A percentile compares a stretch with the other conserved stretches of the same genome.
These are phyloP conservation scores for Agriotes lineatus DNA, from an alignment of 2,888 invertebrate species.

Conservation along the genomic window DNA sequence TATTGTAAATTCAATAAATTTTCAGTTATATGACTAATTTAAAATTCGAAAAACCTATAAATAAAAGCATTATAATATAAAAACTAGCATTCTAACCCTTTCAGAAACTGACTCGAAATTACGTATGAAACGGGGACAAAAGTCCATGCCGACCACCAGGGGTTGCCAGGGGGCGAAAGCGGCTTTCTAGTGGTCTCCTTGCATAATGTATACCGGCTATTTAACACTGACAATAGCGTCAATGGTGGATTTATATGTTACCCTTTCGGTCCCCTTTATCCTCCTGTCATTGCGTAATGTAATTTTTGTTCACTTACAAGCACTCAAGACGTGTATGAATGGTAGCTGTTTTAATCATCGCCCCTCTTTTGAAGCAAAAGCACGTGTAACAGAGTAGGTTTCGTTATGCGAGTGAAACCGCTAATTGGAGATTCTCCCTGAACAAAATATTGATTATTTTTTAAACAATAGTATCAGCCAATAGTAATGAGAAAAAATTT, in stretches of 20 bases:
- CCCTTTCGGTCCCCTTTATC: conserved; percentile 30
- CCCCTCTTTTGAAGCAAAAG: background rate
- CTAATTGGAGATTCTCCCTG: too few species aligned
- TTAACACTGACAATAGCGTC: conserved; percentile 33
- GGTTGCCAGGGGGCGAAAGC: conserved; percentile 19
- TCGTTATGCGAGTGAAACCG: too few species aligned
- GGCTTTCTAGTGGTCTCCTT: conserved; percentile 26
- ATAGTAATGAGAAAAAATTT: too few species aligned
- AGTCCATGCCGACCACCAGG: conserved; percentile 20
- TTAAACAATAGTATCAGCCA: too few species aligned
- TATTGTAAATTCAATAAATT: too few species aligned
- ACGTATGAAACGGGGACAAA: conserved; percentile 2
- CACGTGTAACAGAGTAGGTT: too few species aligned
- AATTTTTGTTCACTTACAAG: conserved; percentile 28
- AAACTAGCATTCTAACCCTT: too few species aligned
- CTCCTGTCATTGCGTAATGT: conserved; percentile 26
- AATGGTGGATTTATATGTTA: conserved; percentile 34
- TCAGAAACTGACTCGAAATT: background rate
- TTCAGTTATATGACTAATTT: too few species aligned
- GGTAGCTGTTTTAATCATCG: background rate
- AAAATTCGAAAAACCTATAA: too few species aligned
- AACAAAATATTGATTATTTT: too few species aligned
- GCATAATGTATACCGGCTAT: conserved; percentile 36
- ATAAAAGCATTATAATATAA: too few species aligned
- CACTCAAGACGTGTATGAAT: conserved; percentile 28